Conservation (phyloP, 2,888 invertebrate species). For the Ephialtes manifestator region DNA sequence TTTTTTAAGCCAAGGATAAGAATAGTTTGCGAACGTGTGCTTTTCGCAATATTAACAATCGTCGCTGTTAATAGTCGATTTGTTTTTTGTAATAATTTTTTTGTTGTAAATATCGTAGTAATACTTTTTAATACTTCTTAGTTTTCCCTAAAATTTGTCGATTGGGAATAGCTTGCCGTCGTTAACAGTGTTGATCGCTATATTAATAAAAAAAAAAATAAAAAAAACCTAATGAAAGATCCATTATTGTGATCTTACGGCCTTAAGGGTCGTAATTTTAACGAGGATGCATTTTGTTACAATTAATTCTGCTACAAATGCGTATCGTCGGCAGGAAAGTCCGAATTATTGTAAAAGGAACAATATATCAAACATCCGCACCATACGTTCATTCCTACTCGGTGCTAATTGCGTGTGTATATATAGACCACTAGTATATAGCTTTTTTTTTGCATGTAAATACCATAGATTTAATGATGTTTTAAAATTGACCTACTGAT, state of each 20-base stretch:
- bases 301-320: constrained; percentile 13
- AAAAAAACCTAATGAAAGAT: background rate
- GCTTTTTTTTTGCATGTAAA: constrained; percentile 76
- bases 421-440: constrained; percentile 77
- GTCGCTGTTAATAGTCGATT: constrained; percentile 39
- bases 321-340: constrained; percentile 32
- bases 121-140: constrained; percentile 26
- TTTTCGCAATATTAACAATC: constrained; percentile 37
- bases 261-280: constrained; percentile 22
- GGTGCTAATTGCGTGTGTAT: constrained; percentile 82
- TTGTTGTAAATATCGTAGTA: constrained; percentile 55
- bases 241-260: constrained; percentile 16
- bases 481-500: constrained; percentile 71
- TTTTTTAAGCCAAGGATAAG: constrained; percentile 25
- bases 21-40: constrained; percentile 31
- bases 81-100: constrained; percentile 11
- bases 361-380: constrained; percentile 67
- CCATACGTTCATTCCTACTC: constrained; percentile 76
- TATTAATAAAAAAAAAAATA: no score
- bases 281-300: constrained; percentile 29
- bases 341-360: constrained; percentile 44
- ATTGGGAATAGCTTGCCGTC: constrained; percentile 46
- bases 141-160: background rate
- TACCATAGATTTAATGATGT: constrained; percentile 76
- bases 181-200: constrained; percentile 51